phyloP scores from a whole-genome alignment of 2,797 vertebrate species.

The Lagodon rhomboides region DNA sequence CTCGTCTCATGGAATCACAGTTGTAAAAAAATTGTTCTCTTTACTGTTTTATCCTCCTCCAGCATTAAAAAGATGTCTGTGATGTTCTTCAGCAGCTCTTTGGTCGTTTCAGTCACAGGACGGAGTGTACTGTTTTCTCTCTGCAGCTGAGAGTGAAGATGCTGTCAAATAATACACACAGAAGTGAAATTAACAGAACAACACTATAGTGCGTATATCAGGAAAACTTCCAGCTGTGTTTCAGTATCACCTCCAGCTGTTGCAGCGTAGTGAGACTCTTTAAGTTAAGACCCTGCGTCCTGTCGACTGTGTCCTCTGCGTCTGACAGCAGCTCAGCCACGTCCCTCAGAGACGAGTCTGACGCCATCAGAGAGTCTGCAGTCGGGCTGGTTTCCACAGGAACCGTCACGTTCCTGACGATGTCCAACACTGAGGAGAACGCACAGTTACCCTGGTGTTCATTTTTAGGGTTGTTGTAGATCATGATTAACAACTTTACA shows the following conservation, averaged over 20 bases:
- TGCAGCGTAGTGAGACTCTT: slow-evolving; percentile 78
- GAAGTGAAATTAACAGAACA: neutral
- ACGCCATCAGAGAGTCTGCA: slow-evolving; percentile 81
- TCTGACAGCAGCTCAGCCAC: slow-evolving; percentile 80
- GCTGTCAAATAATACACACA: slow-evolving; percentile 61
- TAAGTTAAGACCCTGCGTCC: slow-evolving; percentile 81
- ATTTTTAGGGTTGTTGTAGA: neutral
- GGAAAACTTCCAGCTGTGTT: neutral
- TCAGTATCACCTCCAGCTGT: slow-evolving; percentile 85
- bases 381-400: slow-evolving; percentile 75
- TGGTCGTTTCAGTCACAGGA: slow-evolving; percentile 72
- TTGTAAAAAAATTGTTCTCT: neutral
- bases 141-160: slow-evolving; percentile 75
- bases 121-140: slow-evolving; percentile 73
- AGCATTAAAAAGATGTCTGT: slow-evolving; percentile 72
- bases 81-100: slow-evolving; percentile 79
- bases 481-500: neutral
- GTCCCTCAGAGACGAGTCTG: slow-evolving; percentile 80
- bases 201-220: neutral
- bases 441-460: neutral
- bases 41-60: slow-evolving; percentile 83
- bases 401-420: slow-evolving; percentile 75
- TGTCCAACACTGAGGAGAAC: slow-evolving; percentile 82
- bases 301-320: slow-evolving; percentile 72
- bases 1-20: neutral